A percentile compares a stretch with the other conserved stretches of the same genome.
Conservation (phyloP, 2,113 vertebrate genomes). For the Lates calcarifer region DNA sequence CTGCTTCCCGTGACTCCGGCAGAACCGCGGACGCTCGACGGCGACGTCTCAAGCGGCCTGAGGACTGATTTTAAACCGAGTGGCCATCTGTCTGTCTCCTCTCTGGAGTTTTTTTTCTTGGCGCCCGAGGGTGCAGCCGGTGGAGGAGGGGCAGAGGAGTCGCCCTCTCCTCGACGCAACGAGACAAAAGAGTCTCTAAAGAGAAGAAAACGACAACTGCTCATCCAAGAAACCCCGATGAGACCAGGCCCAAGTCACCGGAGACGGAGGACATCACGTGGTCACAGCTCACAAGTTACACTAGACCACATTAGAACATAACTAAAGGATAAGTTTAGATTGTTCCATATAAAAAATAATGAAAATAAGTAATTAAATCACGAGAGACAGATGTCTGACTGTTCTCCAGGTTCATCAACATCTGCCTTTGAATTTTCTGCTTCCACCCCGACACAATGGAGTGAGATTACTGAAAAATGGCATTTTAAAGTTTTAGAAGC, state of each 20-base stretch:
- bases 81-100: slow-evolving; percentile 82
- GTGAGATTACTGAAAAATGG: too few relatives aligned
- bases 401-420: too few relatives aligned
- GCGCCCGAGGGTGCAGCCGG: slow-evolving; percentile 59
- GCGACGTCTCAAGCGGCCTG: slow-evolving; percentile 54
- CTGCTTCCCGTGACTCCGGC: slow-evolving; percentile 78
- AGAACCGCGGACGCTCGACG: slow-evolving; percentile 59
- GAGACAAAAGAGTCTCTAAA: slow-evolving; percentile 75
- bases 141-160: slow-evolving; percentile 32
- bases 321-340: too few relatives aligned
- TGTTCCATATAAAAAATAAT: too few relatives aligned
- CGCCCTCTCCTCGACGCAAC: slow-evolving; percentile 50
- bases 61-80: slow-evolving; percentile 77
- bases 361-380: too few relatives aligned
- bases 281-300: background rate
- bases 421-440: too few relatives aligned
- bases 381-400: too few relatives aligned
- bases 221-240: slow-evolving; percentile 64
- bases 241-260: slow-evolving; percentile 24
- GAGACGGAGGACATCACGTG: background rate
- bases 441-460: too few relatives aligned
- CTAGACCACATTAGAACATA: too few relatives aligned
- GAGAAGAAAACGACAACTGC: slow-evolving; percentile 60
- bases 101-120: slow-evolving; percentile 75
- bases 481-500: too few relatives aligned